Evolutionary conservation across 2,797 vertebrate species (phyloP).

Genomic region (Sebastes nivosus): DNA sequence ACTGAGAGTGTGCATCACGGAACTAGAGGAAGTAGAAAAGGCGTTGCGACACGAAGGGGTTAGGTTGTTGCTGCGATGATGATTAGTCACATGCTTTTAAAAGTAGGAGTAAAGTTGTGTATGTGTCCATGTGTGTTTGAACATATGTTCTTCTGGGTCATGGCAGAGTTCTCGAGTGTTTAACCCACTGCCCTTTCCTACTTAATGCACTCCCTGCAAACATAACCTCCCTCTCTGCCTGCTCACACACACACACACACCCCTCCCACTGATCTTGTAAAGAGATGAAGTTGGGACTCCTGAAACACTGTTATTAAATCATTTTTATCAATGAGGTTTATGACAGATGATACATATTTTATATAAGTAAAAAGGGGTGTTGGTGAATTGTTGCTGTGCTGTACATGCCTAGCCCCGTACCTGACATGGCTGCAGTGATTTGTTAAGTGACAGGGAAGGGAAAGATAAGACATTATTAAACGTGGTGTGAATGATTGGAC

Average conservation of each 20-base stretch:
- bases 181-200: constrained; percentile 38
- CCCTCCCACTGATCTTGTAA: constrained; percentile 10
- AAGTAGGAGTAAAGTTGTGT: not conserved
- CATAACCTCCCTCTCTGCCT: constrained; percentile 8
- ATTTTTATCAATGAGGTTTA: constrained; percentile 31
- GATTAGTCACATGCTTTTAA: not conserved
- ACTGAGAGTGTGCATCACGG: not conserved
- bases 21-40: not conserved
- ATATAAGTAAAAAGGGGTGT: not conserved
- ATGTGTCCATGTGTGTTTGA: constrained; percentile 15
- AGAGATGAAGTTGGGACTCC: constrained; percentile 5
- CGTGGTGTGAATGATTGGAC: not conserved
- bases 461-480: constrained; percentile 6
- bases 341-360: not conserved
- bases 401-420: not conserved
- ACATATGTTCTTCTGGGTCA: constrained; percentile 26
- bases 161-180: constrained; percentile 22
- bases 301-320: constrained; percentile 16
- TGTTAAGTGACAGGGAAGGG: not conserved
- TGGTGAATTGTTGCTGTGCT: not conserved
- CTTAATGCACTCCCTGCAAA: constrained; percentile 50
- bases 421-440: not conserved
- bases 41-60: not conserved
- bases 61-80: not conserved
- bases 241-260: not conserved